phyloP scores from a whole-genome alignment of 1,140 invertebrate species.

The Hyles euphorbiae region DNA sequence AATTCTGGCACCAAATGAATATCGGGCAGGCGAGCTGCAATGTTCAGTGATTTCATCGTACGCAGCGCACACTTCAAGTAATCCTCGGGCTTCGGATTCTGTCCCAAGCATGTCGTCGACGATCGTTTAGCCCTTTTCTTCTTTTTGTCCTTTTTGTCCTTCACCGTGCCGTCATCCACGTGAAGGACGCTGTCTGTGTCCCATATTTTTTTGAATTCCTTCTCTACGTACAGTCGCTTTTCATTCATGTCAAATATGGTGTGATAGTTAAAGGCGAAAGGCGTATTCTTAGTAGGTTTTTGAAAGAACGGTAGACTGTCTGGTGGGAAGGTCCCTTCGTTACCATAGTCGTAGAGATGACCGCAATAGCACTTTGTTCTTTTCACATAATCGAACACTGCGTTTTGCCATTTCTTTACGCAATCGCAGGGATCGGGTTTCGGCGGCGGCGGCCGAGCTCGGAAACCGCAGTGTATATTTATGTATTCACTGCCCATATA shows the following conservation, averaged over 20 bases:
- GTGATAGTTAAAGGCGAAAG: constrained; percentile 51
- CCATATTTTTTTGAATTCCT: constrained; percentile 58
- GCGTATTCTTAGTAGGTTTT: constrained; percentile 38
- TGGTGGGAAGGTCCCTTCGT: constrained; percentile 45
- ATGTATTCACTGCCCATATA: constrained; percentile 35
- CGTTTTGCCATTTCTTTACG: constrained; percentile 46
- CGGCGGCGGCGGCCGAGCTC: constrained; percentile 35
- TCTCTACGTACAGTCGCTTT: constrained; percentile 43
- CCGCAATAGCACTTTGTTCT: constrained; percentile 53
- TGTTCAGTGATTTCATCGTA: constrained; percentile 42
- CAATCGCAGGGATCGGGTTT: constrained; percentile 56
- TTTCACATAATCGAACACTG: constrained; percentile 47
- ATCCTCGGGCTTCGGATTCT: constrained; percentile 46
- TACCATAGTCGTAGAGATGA: constrained; percentile 55
- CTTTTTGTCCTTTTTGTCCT: constrained; percentile 44
- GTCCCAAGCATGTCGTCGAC: constrained; percentile 48
- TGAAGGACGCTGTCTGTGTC: constrained; percentile 58
- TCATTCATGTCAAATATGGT: constrained; percentile 54
- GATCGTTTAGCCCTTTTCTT: constrained; percentile 46
- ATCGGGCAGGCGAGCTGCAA: constrained; percentile 56
- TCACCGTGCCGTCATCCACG: constrained; percentile 27
- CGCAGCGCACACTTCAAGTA: constrained; percentile 56
- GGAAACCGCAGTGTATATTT: constrained; percentile 54
- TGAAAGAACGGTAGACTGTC: constrained; percentile 52
- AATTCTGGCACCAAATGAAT: constrained; percentile 55